Evolutionary conservation across 2,797 vertebrate genomes (phyloP).

Genomic region (Chaenodraco wilsoni): DNA sequence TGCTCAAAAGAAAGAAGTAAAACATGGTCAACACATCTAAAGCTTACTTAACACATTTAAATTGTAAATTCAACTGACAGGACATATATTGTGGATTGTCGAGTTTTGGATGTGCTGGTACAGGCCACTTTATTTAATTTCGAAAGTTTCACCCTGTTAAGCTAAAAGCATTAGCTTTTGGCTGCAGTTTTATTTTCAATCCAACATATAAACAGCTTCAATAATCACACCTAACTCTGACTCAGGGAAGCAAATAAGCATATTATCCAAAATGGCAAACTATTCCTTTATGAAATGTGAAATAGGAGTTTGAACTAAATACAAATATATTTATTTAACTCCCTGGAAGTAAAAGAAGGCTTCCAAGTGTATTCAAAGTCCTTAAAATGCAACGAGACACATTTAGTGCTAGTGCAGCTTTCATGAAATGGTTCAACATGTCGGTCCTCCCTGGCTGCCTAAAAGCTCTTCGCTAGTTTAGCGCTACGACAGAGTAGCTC

Average conservation of each 20-base stretch:
- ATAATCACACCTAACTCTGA: no score
- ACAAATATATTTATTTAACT: neutral
- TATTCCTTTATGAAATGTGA: neutral
- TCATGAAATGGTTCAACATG: slow-evolving; percentile 33
- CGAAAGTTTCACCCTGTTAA: neutral
- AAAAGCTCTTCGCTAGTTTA: slow-evolving; percentile 38
- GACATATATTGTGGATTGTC: neutral
- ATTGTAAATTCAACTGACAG: no score
- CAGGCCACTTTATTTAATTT: neutral
- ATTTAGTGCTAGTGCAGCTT: slow-evolving; percentile 17
- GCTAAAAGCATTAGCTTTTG: neutral
- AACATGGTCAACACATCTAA: neutral
- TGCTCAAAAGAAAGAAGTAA: neutral
- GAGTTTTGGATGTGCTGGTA: neutral
- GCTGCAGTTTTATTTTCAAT: neutral
- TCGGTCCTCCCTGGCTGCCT: slow-evolving; percentile 22
- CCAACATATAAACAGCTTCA: neutral
- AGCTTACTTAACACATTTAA: neutral
- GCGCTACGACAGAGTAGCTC: slow-evolving; percentile 41
- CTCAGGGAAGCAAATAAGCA: neutral
- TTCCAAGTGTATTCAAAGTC: slow-evolving; percentile 1
- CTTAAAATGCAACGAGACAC: slow-evolving; percentile 17
- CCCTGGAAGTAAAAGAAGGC: neutral
- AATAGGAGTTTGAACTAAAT: neutral
- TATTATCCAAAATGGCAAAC: neutral